phyloP scores from a whole-genome alignment of 37 sponge, comb jelly and placozoan genomes.

The Bolinopsis microptera region DNA sequence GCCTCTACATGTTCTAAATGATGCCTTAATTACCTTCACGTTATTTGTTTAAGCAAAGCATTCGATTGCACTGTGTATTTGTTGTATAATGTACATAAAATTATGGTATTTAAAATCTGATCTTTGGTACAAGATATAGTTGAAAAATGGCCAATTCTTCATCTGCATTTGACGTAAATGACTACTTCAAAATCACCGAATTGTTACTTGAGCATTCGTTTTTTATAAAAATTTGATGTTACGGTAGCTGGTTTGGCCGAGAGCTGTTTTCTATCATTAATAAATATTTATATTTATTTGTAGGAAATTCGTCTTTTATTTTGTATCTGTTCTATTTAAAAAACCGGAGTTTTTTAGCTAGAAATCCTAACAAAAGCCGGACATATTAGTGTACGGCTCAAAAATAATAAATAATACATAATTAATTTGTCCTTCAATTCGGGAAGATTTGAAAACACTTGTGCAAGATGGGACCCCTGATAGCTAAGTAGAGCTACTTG shows the following conservation, averaged over 20 bases:
- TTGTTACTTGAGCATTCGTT: neutral
- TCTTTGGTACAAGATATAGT: neutral
- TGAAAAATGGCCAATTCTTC: neutral
- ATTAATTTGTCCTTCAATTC: too few species aligned
- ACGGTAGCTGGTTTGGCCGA: neutral
- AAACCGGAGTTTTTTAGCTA: too few species aligned
- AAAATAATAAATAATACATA: too few species aligned
- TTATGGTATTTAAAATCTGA: neutral
- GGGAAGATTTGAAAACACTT: too few species aligned
- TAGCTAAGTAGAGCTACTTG: too few species aligned
- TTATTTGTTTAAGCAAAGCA: neutral
- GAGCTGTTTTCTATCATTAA: neutral
- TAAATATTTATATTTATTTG: slow-evolving; percentile 42
- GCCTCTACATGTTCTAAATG: neutral
- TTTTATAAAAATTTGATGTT: neutral
- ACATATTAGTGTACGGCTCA: too few species aligned
- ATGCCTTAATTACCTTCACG: neutral
- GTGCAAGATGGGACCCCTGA: too few species aligned
- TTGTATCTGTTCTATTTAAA: too few species aligned
- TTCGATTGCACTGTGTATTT: neutral
- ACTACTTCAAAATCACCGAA: neutral
- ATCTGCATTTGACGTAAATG: too few species aligned
- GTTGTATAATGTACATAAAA: neutral
- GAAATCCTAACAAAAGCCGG: too few species aligned
- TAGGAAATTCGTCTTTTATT: neutral